Conservation (phyloP, 1,140 invertebrate genomes). For the Helicoverpa armigera region DNA sequence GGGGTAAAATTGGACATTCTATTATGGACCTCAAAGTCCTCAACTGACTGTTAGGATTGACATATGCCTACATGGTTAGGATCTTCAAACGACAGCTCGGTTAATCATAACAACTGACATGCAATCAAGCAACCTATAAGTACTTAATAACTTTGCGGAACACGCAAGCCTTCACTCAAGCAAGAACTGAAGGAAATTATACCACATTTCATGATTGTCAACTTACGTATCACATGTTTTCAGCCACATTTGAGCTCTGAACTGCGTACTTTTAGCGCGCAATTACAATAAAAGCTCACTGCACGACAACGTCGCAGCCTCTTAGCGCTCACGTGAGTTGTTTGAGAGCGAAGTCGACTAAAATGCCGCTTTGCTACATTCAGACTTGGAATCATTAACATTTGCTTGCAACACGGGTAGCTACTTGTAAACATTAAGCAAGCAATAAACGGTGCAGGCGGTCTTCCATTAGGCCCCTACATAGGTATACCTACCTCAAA, state of each 20-base stretch:
- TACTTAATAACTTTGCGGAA: background rate
- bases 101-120: background rate
- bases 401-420: no score
- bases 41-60: no score
- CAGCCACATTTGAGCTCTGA: slow-evolving; percentile 1
- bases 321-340: slow-evolving; percentile 5
- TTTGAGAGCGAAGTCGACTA: slow-evolving; percentile 21
- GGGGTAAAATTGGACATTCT: no score
- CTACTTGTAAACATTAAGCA: background rate
- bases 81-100: background rate
- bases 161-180: background rate
- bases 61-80: no score
- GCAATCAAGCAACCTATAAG: background rate
- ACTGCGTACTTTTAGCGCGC: slow-evolving; percentile 29
- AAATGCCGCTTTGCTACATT: slow-evolving; percentile 29
- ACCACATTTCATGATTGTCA: background rate
- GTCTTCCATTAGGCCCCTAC: no score
- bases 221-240: slow-evolving; percentile 12
- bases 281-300: slow-evolving; percentile 56
- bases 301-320: slow-evolving; percentile 20
- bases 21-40: no score
- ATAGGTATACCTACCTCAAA: no score
- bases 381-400: slow-evolving; percentile 1
- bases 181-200: background rate
- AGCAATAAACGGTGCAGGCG: background rate